Evolutionary conservation across 2,888 invertebrate species (phyloP), one percentile per base, ranked within the genome.

Genomic region (Aphidius colemani): DNA sequence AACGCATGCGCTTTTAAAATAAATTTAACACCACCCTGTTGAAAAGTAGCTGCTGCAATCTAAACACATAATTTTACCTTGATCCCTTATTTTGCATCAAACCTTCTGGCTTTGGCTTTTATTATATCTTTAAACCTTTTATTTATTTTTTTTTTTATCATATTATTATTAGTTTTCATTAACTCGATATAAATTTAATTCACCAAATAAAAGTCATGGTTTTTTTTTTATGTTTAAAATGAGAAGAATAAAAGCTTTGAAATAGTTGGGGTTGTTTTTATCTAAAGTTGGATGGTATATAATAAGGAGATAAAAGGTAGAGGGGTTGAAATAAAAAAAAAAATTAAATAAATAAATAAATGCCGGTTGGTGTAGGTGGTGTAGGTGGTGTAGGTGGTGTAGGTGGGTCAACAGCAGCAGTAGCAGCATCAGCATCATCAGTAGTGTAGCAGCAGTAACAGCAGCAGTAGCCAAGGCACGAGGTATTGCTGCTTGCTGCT

Each of bases 21-120:
- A 66, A 65, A 13, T 70, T 74, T 68, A 76, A 74, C 75, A 79
- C 77, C 76, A 78, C 78, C 78, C 78, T 73, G 77, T 77, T 77
- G 74, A 79, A 78, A 78, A 76, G 73, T 77, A 74, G 75, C 30
- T 73, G 73, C 74, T 73, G 73, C 74, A 74, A 78, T 70, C 75
- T 73, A 79, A 80, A 80, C 79, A 30, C 30, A 79, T 75, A 74
- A 75, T 78, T 75, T 74, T 70, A 69, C 71, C 63, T 55, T 63
- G 58, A 62, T 65, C 61, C 46, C 44, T 30, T 18, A 7, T 30
- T 45, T 9, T 30, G n/a, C 45, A n/a, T 39, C 48, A 11, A 43
- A 46, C 41, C 45, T 41, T n/a, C 10, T 18, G 13, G 2, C 13
- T 18, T 18, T 18, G 13, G 13, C 13, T 45, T 7, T 40, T 48